A percentile compares a stretch with the other conserved stretches of the same genome.
phyloP scores from a whole-genome alignment of 2,797 vertebrate genomes.

The Corythornis leucogaster region DNA sequence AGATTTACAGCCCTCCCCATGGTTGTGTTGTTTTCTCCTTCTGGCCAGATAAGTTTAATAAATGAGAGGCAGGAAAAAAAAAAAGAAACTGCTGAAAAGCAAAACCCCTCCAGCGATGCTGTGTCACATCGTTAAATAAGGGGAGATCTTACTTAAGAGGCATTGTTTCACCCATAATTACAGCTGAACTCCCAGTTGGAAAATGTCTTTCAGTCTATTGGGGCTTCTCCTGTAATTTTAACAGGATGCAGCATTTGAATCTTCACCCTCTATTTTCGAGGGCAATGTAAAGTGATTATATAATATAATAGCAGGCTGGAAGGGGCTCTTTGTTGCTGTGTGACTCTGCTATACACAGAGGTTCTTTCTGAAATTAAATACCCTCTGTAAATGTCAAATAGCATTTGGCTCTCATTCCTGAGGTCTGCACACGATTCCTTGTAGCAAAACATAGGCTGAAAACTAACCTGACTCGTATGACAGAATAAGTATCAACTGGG shows the following conservation, averaged over 20 bases:
- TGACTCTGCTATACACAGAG: background rate
- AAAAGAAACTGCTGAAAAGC: background rate
- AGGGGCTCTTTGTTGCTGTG: background rate
- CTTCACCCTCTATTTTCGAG: background rate
- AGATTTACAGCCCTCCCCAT: constrained; percentile 17
- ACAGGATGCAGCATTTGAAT: background rate
- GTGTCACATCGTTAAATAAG: constrained; percentile 18
- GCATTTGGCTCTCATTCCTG: background rate
- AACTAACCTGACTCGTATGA: background rate
- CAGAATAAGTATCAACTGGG: background rate
- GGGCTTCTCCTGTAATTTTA: constrained; percentile 43
- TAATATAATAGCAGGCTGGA: background rate
- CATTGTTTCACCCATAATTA: constrained; percentile 14
- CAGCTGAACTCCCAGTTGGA: background rate
- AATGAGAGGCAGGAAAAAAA: constrained; percentile 2
- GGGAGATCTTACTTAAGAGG: constrained; percentile 35
- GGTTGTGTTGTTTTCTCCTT: constrained; percentile 13
- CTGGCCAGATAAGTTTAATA: constrained; percentile 48
- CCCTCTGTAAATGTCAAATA: background rate
- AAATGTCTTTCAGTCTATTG: background rate
- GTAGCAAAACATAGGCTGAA: constrained; percentile 7
- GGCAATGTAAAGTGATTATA: background rate
- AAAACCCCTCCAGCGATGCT: constrained; percentile 1
- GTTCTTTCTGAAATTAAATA: constrained; percentile 28
- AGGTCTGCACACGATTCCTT: background rate